Evolutionary conservation across 2,113 vertebrate species (phyloP), one percentile per base, ranked within the genome.

Genomic region (Embiotoca jacksoni): DNA sequence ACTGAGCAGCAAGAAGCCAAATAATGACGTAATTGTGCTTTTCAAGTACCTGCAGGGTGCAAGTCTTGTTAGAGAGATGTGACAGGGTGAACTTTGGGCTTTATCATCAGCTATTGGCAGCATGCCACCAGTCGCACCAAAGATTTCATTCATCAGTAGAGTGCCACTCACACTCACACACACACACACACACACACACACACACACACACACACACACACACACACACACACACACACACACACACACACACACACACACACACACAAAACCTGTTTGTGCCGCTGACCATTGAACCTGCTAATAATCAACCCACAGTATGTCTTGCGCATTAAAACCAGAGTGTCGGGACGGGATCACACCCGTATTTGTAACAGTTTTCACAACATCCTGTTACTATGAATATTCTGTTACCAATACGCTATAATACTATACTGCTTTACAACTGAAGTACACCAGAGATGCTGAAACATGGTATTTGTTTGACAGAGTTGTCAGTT

Each of bases 71-170:
- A 13, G 10, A n/a, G 55, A 23, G 23, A 23, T 23, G 16, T 23
- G 32, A 76, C 16, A 33, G 30, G 3, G 6, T 79, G 77, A 54
- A 66, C 72, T 82, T 78, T 86, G 78, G 32, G 32, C 63, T 73
- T 72, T 30, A 56, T 82, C 15, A 62, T 65, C 60, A 59, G 54
- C 7, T 54, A 35, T 50, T 63, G 72, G 59, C 53, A 68, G 44
- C 9, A 7, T 5, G 31, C 35, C 53, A 66, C 60, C 31, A 53
- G 39, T 72, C 32, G 4, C 62, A 54, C 6, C 15, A 44, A 41
- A 10, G 58, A 44, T 68, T n/a, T 36, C 44, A 60, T 66, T 15
- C 7, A 33, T 31, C 56, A 32, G 13, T 62, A 47, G 39, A 33
- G 49, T 13, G 35, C 33, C 7, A 46, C 57, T 3, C 5, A 15